Conservation (phyloP, 2,888 invertebrate genomes). For the Odontomyia ornata region DNA sequence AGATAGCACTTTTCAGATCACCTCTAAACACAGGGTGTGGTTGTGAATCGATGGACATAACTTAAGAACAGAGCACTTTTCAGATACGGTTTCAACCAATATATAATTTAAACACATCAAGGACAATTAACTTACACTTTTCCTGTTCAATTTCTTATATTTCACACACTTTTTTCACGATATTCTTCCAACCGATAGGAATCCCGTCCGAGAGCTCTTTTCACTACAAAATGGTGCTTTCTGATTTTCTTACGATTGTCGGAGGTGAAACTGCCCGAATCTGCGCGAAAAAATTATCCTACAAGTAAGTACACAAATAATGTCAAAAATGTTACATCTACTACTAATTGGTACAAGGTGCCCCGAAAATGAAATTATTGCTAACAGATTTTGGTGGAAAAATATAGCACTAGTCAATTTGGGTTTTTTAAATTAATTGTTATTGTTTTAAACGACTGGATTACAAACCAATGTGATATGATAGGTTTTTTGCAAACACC, state of each 20-base stretch:
- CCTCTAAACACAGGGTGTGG: conserved; percentile 31
- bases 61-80: background rate
- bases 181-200: conserved; percentile 3
- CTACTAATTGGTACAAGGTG: too few species aligned
- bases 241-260: background rate
- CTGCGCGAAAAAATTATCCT: background rate
- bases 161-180: conserved; percentile 9
- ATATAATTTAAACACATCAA: background rate
- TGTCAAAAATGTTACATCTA: background rate
- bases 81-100: background rate
- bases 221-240: conserved; percentile 37
- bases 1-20: background rate
- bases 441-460: too few species aligned
- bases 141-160: background rate
- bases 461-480: too few species aligned
- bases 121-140: conserved; percentile 27
- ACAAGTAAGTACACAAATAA: background rate
- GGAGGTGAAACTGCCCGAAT: conserved; percentile 23
- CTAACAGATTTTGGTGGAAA: too few species aligned
- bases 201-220: conserved; percentile 18
- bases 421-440: too few species aligned
- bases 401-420: too few species aligned
- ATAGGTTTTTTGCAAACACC: too few species aligned
- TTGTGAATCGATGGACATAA: conserved; percentile 5
- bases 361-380: too few species aligned